phyloP scores from a whole-genome alignment of 2,888 invertebrate species.

The Melanchra persicariae region DNA sequence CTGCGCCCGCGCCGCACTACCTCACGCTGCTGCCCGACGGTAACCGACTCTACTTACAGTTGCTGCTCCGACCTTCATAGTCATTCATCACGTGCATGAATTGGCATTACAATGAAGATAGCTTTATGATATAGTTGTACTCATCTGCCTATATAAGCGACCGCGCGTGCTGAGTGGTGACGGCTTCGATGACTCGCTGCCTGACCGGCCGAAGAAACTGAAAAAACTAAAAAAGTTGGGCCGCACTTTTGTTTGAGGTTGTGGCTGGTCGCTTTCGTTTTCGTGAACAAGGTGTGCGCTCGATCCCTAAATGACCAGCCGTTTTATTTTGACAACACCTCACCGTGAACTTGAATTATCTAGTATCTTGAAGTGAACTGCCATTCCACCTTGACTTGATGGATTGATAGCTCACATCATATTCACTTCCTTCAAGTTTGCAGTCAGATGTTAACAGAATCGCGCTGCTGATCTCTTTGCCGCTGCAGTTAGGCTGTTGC shows the following conservation, averaged over 20 bases:
- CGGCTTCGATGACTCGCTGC: too few relatives aligned
- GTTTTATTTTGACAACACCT: too few relatives aligned
- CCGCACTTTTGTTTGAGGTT: background rate
- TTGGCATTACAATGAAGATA: background rate
- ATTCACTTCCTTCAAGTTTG: too few relatives aligned
- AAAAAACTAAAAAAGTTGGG: background rate
- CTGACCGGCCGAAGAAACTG: background rate
- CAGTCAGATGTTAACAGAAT: too few relatives aligned
- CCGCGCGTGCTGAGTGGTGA: too few relatives aligned
- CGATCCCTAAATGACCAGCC: background rate
- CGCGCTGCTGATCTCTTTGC: background rate
- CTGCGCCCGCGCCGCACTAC: constrained; percentile 83
- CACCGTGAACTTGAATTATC: too few relatives aligned
- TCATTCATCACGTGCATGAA: constrained; percentile 32
- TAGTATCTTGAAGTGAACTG: too few relatives aligned
- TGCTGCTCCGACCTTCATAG: background rate
- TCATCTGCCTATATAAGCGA: background rate
- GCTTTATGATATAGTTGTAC: background rate
- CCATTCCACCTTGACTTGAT: too few relatives aligned
- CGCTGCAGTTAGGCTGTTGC: background rate
- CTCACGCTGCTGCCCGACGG: constrained; percentile 86
- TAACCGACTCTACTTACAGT: constrained; percentile 56
- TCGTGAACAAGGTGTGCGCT: background rate
- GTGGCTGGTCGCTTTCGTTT: background rate
- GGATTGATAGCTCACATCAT: too few relatives aligned